Evolutionary conservation across 1,140 invertebrate genomes (phyloP).

Genomic region (Arctopsyche grandis): DNA sequence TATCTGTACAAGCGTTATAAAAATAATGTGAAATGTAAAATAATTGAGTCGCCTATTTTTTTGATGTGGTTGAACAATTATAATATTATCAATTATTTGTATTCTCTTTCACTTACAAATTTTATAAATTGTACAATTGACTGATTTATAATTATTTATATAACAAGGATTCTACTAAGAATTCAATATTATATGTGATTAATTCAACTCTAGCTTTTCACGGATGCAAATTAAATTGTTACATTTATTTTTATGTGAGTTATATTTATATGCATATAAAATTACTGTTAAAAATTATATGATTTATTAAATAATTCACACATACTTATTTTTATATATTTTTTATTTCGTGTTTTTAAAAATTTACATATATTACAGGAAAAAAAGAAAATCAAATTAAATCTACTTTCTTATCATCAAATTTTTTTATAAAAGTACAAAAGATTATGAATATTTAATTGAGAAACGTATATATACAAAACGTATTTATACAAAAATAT

Average conservation of each 20-base stretch:
- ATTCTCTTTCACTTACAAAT: background rate
- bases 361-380: background rate
- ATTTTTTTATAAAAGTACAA: too few species aligned
- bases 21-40: too few species aligned
- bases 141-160: background rate
- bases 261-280: constrained; percentile 23
- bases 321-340: background rate
- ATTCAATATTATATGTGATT: background rate
- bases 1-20: too few species aligned
- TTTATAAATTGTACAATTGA: background rate
- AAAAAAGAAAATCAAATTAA: too few species aligned
- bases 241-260: constrained; percentile 10
- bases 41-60: background rate
- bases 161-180: background rate
- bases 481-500: too few species aligned
- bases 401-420: too few species aligned
- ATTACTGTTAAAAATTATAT: constrained; percentile 15
- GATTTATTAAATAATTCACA: constrained; percentile 29
- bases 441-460: too few species aligned
- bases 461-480: too few species aligned
- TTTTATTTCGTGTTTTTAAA: background rate
- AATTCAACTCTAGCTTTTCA: constrained; percentile 13
- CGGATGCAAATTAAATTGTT: background rate
- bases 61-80: background rate
- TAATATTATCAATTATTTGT: background rate